Evolutionary conservation across 2,113 vertebrate genomes (phyloP).

Genomic region (Carlito syrichta): DNA sequence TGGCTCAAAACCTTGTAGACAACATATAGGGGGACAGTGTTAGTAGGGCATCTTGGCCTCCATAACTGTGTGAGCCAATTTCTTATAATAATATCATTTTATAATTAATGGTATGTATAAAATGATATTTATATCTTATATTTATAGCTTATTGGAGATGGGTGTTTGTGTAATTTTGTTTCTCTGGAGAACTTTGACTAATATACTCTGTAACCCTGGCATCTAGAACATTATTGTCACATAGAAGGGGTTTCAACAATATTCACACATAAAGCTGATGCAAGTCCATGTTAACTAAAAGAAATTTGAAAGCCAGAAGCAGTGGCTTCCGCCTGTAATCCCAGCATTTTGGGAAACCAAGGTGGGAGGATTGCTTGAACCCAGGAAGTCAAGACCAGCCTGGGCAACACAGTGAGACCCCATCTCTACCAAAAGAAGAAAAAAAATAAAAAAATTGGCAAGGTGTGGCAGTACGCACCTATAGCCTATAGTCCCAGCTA

Average conservation of each 20-base stretch:
- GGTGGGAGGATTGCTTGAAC: too few species aligned
- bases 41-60: neutral
- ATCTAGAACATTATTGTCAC: neutral
- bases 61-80: neutral
- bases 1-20: neutral
- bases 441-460: too few species aligned
- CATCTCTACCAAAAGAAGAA: too few species aligned
- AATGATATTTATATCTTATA: too few species aligned
- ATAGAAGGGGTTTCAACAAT: neutral
- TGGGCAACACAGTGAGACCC: too few species aligned
- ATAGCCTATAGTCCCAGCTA: too few species aligned
- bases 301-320: too few species aligned
- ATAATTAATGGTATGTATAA: too few species aligned
- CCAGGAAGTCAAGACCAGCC: too few species aligned
- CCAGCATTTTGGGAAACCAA: too few species aligned
- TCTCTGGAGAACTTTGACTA: neutral
- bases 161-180: neutral
- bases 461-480: too few species aligned
- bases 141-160: neutral
- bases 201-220: neutral
- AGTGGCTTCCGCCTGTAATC: too few species aligned
- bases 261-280: neutral
- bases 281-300: neutral
- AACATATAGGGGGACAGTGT: fast-evolving
- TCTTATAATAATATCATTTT: neutral